phyloP scores from a whole-genome alignment of 2,888 invertebrate species.

The Cheilosia pagana region DNA sequence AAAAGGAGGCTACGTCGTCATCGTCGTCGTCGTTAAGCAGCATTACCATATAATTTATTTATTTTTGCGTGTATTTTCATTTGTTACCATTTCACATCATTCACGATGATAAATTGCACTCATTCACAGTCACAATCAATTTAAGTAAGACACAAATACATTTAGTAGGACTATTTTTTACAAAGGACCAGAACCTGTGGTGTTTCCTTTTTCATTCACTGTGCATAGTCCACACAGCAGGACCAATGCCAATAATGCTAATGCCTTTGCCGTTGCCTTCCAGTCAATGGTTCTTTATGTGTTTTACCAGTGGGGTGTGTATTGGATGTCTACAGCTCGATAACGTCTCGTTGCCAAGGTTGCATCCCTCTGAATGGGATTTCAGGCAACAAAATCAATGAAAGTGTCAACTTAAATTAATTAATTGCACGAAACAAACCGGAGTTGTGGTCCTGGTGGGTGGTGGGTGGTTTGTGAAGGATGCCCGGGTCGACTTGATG shows the following conservation, averaged over 20 bases:
- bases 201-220: conserved; percentile 33
- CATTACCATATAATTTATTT: conserved; percentile 67
- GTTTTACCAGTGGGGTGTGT: conserved; percentile 31
- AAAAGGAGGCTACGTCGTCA: conserved; percentile 37
- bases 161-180: conserved; percentile 30
- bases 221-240: conserved; percentile 4
- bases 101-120: conserved; percentile 57
- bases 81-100: conserved; percentile 63
- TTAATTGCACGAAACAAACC: conserved; percentile 66
- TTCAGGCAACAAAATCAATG: conserved; percentile 62
- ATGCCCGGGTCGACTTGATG: conserved; percentile 13
- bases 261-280: conserved; percentile 25
- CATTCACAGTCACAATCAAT: conserved; percentile 51
- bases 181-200: conserved; percentile 39
- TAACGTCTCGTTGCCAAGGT: conserved; percentile 52
- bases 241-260: conserved; percentile 40
- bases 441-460: background rate
- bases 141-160: conserved; percentile 58
- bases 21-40: conserved; percentile 47
- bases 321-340: conserved; percentile 18
- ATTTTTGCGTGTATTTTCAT: conserved; percentile 68
- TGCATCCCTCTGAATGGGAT: conserved; percentile 51
- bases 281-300: conserved; percentile 41
- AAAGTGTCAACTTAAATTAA: conserved; percentile 74
- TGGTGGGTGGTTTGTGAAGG: conserved; percentile 12